Conservation (phyloP, 1,140 invertebrate species). For the Megalopta genalis region DNA sequence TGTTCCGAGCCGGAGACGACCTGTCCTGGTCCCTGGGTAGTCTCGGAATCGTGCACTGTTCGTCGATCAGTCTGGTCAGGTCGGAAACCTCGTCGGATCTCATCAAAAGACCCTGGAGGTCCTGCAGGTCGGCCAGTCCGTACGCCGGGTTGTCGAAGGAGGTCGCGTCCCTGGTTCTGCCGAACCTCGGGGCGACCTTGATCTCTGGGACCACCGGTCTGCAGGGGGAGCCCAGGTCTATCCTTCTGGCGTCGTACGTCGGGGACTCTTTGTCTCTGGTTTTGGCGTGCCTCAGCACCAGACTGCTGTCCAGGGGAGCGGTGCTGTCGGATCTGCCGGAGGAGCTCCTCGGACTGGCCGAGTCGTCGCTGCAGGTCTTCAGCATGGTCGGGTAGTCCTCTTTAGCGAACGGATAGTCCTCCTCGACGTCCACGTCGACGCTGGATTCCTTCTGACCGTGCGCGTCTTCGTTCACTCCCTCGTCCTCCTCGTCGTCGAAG, state of each 20-base stretch:
- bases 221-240: slow-evolving; percentile 75
- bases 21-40: slow-evolving; percentile 32
- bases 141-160: slow-evolving; percentile 78
- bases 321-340: slow-evolving; percentile 77
- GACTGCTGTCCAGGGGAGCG: slow-evolving; percentile 71
- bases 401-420: slow-evolving; percentile 78
- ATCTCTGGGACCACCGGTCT: slow-evolving; percentile 67
- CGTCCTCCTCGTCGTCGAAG: slow-evolving; percentile 51
- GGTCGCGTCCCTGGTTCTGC: slow-evolving; percentile 59
- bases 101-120: slow-evolving; percentile 69
- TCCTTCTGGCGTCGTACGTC: slow-evolving; percentile 70
- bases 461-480: slow-evolving; percentile 38
- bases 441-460: slow-evolving; percentile 70
- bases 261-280: slow-evolving; percentile 65
- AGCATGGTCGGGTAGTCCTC: slow-evolving; percentile 79
- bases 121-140: slow-evolving; percentile 72
- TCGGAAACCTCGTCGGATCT: slow-evolving; percentile 74
- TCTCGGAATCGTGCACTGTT: slow-evolving; percentile 53
- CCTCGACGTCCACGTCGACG: slow-evolving; percentile 71
- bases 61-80: slow-evolving; percentile 72
- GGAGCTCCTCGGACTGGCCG: slow-evolving; percentile 76
- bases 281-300: slow-evolving; percentile 59
- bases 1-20: slow-evolving; percentile 21
- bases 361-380: slow-evolving; percentile 78
- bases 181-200: slow-evolving; percentile 65